phyloP scores from a whole-genome alignment of 2,113 vertebrate genomes.

The Dicentrarchus labrax region DNA sequence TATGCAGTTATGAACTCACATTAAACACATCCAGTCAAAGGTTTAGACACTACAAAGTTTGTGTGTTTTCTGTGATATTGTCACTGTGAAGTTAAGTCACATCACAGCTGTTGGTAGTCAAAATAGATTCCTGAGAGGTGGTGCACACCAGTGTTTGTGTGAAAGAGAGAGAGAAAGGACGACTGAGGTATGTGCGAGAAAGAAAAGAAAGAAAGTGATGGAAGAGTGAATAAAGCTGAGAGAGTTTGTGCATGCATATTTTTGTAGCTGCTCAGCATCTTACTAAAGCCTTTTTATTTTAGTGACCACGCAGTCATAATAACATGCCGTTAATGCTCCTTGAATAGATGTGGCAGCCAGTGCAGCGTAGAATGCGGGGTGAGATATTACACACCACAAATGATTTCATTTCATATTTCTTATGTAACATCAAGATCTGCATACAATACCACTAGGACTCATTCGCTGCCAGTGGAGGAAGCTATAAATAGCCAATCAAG shows the following conservation, averaged over 20 bases:
- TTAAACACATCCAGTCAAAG: not conserved
- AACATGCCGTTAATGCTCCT: not conserved
- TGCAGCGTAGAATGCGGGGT: not conserved
- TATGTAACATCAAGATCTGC: constrained; percentile 79
- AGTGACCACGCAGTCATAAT: constrained; percentile 23
- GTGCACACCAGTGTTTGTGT: not conserved
- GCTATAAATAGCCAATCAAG: constrained; percentile 83
- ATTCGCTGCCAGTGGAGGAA: constrained; percentile 64
- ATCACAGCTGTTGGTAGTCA: not conserved
- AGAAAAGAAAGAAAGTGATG: not conserved
- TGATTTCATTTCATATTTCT: constrained; percentile 66
- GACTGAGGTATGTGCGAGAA: constrained; percentile 18
- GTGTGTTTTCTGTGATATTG: not conserved
- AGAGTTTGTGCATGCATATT: not conserved
- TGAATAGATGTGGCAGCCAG: constrained; percentile 27
- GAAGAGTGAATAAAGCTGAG: not conserved
- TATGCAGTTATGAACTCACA: not conserved
- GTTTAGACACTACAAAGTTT: not conserved
- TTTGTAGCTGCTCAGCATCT: constrained; percentile 28
- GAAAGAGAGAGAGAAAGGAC: not conserved
- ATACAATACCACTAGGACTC: constrained; percentile 73
- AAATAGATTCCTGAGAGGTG: not conserved
- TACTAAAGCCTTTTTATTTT: constrained; percentile 4
- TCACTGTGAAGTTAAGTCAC: constrained; percentile 3
- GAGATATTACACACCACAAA: constrained; percentile 42